Base-by-base conservation (phyloP, 2,888 invertebrate species). In the Nebria brevicollis region DNA sequence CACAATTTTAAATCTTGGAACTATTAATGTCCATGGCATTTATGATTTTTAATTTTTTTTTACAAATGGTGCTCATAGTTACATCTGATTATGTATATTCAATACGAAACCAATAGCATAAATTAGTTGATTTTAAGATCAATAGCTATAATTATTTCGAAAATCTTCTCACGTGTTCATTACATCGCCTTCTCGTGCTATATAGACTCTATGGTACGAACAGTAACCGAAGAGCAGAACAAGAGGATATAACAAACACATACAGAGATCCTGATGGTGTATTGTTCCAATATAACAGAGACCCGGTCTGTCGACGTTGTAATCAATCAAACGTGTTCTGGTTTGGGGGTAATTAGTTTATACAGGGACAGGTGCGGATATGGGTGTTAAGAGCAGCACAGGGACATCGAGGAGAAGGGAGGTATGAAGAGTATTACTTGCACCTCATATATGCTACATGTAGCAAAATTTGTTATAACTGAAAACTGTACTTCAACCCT, bases 251-350 rank as follows among this genome's bases (percentile, higher is more conserved):
- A 54, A 5, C 54, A 13, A 54, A 54, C 54, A 54, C 54, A 54
- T 54, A 54, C 54, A 13, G 41, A 41, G 73, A 73, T 73, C 66
- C 79, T 70, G 34, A 34, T 34, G 42, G 75, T 75, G 75, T 79
- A 79, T 79, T 79, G 79, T 79, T 79, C 66, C 79, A 79, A 66
- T 79, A 79, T 65, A 75, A 66, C 68, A 70, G 77, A 43, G 42
- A 13, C 73, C 73, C 13, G 73, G 70, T 79, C 79, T 77, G 79
- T 79, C 79, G 75, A 66, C 68, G 70, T 41, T 66, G 79, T 79
- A 79, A 79, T 79, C 79, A 79, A 79, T 79, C 79, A 79, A 79
- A 79, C 75, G 75, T 79, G 68, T 75, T 74, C 41, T 74, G 54
- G 79, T 74, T 66, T 26, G 42, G 20, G 66, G 79, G 79, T 79